phyloP scores from a whole-genome alignment of 1,140 invertebrate species.

The Venturia canescens region DNA sequence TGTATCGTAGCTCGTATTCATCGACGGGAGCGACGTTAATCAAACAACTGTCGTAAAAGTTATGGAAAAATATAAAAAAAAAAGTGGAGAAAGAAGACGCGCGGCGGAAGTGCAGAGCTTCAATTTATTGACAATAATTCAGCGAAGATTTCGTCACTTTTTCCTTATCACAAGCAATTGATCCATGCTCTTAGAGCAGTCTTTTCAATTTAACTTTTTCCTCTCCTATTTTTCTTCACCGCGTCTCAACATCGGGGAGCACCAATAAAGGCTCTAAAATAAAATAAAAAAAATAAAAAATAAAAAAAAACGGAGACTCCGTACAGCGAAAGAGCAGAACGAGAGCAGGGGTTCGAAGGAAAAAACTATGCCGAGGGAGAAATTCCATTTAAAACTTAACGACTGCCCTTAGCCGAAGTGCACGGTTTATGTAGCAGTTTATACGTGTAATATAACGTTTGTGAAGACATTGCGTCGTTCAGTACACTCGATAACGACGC shows the following conservation, averaged over 20 bases:
- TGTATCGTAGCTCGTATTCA: too few relatives aligned
- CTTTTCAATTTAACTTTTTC: conserved; percentile 12
- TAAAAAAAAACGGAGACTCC: background rate
- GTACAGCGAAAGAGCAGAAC: background rate
- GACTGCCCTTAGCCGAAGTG: conserved; percentile 3
- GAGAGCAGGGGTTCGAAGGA: background rate
- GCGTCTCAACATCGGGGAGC: background rate
- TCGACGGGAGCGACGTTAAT: too few relatives aligned
- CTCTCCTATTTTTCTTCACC: background rate
- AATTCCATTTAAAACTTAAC: conserved; percentile 42
- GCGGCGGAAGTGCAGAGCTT: background rate
- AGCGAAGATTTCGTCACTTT: background rate
- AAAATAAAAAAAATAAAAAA: conserved; percentile 6
- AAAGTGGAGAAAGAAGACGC: background rate
- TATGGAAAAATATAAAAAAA: too few relatives aligned
- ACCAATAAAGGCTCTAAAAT: background rate
- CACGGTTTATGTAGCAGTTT: background rate
- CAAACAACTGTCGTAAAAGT: too few relatives aligned
- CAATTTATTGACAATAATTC: background rate
- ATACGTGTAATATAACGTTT: conserved; percentile 30
- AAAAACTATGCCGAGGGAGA: conserved; percentile 28
- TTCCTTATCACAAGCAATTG: conserved; percentile 31
- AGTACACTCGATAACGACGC: background rate
- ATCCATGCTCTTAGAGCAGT: background rate
- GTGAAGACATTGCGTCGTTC: background rate